Evolutionary conservation across 2,113 vertebrate genomes (phyloP), one percentile per base, ranked within the genome.

Genomic region (Poeciliopsis turrubarensis): DNA sequence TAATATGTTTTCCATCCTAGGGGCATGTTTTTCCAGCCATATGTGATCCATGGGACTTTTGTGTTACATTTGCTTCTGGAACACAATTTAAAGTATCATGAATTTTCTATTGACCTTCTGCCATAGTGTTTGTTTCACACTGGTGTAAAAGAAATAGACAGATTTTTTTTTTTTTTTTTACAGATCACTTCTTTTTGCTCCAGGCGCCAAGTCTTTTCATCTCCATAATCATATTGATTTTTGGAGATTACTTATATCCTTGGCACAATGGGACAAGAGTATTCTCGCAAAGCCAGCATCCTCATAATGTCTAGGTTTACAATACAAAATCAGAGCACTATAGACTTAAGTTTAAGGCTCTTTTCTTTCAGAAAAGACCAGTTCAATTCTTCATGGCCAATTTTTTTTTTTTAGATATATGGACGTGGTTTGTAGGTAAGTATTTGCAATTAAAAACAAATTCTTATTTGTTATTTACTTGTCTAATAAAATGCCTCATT

Each of bases 61-160:
- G 70, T 83, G 80, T 61, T 84, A 34, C 66, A 71, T 77, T 83
- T 65, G 65, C 71, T 72, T 73, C 65, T 65, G 41, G 63, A 86
- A 79, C 73, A 75, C 79, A 77, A 86, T 87, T 89, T 82, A 82
- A 87, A 89, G 15, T 78, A 61, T 72, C 17, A 60, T 64, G 72
- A 72, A 87, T 91, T 82, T 91, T 82, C 69, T 89, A 81, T 88
- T 89, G 80, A 89, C 77, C 72, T 79, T 82, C 66, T 66, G 81
- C 76, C 74, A 72, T 78, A 39, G 5, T 73, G 77, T 74, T 72
- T 77, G 77, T 87, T 80, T 80, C 60, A 75, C 51, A 62, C 64
- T 63, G 61, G 47, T 44, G 27, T 76, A 26, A 70, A 62, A 82
- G 1, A 85, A 76, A 11, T 10, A 11, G 29, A 3, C 29, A 29